Evolutionary conservation across 2,888 invertebrate genomes (phyloP), one percentile per base, ranked within the genome.

Genomic region (Melinaea marsaeus): DNA sequence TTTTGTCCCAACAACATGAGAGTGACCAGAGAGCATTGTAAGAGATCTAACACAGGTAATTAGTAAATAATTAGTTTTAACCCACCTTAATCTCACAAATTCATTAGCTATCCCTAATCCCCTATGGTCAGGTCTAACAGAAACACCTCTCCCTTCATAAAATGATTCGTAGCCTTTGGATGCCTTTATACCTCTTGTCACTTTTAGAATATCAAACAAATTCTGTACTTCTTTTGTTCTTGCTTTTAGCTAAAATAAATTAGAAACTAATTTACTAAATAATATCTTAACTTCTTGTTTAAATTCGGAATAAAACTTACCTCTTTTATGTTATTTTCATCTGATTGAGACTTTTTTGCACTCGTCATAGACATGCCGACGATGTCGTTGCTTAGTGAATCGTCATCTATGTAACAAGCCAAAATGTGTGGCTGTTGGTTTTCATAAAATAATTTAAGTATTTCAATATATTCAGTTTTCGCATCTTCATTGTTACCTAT

Each of bases 401-500:
- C 73, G 7, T 75, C 74, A 45, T 83, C 83, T 1, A 74, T 51
- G 55, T 78, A 80, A 68, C 84, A 84, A 13, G 80, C 65, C 0
- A 72, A 65, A 9, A 71, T 68, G 22, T 74, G 67, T 32, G 66
- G 65, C 3, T 63, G 57, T 3, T 68, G 63, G 1, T 67, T 51
- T 4, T 65, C 66, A 37, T 70, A 64, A 51, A 65, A 61, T 2
- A 67, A 56, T 4, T 45, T 35, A 6, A 73, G 0, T 2, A 66
- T 48, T 37, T 62, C 48, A 55, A 66, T 63, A 34, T 71, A 42
- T 68, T 82, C 80, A 13, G 68, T 61, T 3, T 75, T 33, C 0
- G 83, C 77, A 42, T 73, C 71, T 22, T 70, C 54, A 54, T 60
- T 81, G 54, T 72, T 70, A 6, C 63, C 3, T 3, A 83, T 45